phyloP scores from a whole-genome alignment of 2,797 vertebrate genomes.

The Neostethus bicornis region DNA sequence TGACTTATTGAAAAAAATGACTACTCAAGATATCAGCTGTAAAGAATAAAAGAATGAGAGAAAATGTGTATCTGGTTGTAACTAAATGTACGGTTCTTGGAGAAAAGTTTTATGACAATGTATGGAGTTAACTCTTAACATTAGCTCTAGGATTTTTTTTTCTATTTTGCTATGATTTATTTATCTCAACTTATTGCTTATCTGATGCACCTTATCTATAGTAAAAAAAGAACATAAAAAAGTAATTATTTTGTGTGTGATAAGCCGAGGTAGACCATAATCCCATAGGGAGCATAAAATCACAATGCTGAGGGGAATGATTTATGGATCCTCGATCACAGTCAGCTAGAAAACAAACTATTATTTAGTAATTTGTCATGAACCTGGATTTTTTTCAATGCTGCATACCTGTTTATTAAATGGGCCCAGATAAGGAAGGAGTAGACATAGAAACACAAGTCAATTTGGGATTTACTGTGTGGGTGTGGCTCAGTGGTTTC shows the following conservation, averaged over 20 bases:
- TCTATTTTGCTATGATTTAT: not conserved
- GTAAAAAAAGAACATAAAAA: not conserved
- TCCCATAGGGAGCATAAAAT: not conserved
- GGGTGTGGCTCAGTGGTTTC: not conserved
- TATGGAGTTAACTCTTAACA: constrained; percentile 9
- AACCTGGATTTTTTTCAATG: not conserved
- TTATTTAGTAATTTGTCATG: constrained; percentile 2
- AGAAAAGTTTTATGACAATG: constrained; percentile 37
- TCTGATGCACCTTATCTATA: not conserved
- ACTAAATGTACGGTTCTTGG: constrained; percentile 15
- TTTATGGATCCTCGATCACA: not conserved
- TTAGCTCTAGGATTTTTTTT: not conserved
- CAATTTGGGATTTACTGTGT: not conserved
- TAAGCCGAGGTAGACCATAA: not conserved
- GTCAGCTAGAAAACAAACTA: not conserved
- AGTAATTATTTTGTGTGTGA: not conserved
- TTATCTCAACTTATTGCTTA: not conserved
- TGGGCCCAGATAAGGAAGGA: not conserved
- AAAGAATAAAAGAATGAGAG: constrained; percentile 24
- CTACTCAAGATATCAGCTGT: constrained; percentile 47
- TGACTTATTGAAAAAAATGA: constrained; percentile 63
- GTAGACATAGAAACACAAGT: not conserved
- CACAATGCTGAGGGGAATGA: not conserved
- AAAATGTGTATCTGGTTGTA: constrained; percentile 35
- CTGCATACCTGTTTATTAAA: not conserved